Base-by-base conservation (phyloP, 2,113 vertebrate species). In the Larimichthys crocea region DNA sequence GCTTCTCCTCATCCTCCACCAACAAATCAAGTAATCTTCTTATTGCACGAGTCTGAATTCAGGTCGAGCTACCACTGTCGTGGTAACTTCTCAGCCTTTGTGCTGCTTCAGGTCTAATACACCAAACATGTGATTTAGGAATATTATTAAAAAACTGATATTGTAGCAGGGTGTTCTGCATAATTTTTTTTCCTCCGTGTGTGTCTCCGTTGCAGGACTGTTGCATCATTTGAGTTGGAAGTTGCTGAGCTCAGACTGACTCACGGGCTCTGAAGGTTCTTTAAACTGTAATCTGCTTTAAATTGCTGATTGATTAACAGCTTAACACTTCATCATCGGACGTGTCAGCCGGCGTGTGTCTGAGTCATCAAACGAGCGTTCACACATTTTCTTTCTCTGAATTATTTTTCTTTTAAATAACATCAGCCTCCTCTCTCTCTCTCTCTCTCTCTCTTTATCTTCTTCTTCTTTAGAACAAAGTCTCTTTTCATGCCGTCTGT, bases 201-300 rank as follows among this genome's bases (percentile, higher is more conserved):
- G 1, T 60, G 76, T 60, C 57, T 57, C 50, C 6, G 80, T 92
- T 89, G 71, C 88, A 76, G 57, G 72, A 74, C 52, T 11, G 35
- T 89, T 91, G 87, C 89, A 90, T 92, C 87, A 91, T 67, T 40
- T 40, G 7, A 40, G 2, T 75, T 26, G 12, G 35, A 60, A 49
- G 44, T 60, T 60, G 87, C 77, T 92, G 82, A 88, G 78, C 71
- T 92, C 86, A 87, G 56, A 46, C 55, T 84, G 82, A 87, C 60
- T 90, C 83, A 74, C 40, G 59, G 59, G 42, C 63, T 73, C 83
- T 57, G 79, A 55, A 53, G 59, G 72, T 74, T 61, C 57, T 83
- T 83, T 44, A 62, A 89, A 82, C 81, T 52, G 48, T 49, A 62
- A 79, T 87, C 61, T 49, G 20, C 26, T 82, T 59, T 59, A 76